Conservation (phyloP, 2,113 vertebrate genomes). For the Pterocles gutturalis region DNA sequence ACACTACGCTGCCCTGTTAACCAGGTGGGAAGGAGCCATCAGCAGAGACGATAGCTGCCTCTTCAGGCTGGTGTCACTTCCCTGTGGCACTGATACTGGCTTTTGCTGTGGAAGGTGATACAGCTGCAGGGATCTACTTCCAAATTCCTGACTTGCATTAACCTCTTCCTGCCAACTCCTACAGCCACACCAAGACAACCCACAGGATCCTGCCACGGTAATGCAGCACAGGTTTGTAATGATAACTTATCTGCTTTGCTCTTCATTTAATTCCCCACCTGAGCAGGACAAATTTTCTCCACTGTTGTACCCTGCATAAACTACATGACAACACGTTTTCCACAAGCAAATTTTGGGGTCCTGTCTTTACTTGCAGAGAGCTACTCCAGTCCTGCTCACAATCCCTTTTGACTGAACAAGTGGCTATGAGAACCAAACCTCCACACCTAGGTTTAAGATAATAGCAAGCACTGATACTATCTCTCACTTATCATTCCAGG, state of each 20-base stretch:
- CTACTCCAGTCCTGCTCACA: background rate
- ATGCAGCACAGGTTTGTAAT: background rate
- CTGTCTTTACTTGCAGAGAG: background rate
- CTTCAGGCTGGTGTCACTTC: background rate
- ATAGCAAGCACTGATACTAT: constrained; percentile 10
- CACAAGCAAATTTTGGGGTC: background rate
- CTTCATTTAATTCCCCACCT: background rate
- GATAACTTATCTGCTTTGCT: background rate
- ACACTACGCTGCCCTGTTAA: background rate
- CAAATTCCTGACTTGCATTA: background rate
- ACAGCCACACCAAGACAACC: accelerated
- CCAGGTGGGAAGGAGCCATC: background rate
- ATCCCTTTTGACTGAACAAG: background rate
- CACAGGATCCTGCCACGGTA: background rate
- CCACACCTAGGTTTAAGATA: background rate
- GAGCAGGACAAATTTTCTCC: background rate
- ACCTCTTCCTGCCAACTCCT: background rate
- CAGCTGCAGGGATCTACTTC: background rate
- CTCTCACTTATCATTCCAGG: background rate
- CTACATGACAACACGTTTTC: background rate
- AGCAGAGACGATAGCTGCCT: background rate
- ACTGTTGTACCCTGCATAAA: background rate
- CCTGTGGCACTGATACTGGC: background rate
- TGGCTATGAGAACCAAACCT: constrained; percentile 17
- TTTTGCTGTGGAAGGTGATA: background rate